Percentiles rank a stretch among this genome's conserved stretches.
Evolutionary conservation across 2,888 invertebrate species (phyloP).

Genomic region (Cyrtodaria siliqua): DNA sequence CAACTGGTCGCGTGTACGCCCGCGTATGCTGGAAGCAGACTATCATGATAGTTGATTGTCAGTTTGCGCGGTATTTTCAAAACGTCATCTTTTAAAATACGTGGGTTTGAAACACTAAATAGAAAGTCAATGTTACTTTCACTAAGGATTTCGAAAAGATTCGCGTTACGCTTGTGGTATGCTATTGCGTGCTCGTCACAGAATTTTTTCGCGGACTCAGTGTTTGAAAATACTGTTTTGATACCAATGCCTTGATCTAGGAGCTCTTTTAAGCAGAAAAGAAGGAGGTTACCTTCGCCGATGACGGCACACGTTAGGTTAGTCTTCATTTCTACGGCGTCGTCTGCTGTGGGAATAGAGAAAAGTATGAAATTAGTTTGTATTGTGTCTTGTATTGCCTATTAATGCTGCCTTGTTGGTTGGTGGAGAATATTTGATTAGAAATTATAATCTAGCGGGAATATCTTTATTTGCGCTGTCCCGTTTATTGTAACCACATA

Average conservation of each 20-base stretch:
- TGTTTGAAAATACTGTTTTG: slow-evolving; percentile 65
- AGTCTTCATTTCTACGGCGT: slow-evolving; percentile 14
- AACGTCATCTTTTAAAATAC: slow-evolving; percentile 65
- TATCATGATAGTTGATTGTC: slow-evolving; percentile 74
- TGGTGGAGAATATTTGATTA: too few relatives aligned
- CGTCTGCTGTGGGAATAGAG: background rate
- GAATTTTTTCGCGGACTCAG: slow-evolving; percentile 36
- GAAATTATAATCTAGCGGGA: too few relatives aligned
- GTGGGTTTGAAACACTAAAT: slow-evolving; percentile 73
- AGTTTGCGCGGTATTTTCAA: slow-evolving; percentile 55
- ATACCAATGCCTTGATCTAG: slow-evolving; percentile 39
- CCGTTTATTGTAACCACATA: too few relatives aligned
- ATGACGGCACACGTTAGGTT: slow-evolving; percentile 65
- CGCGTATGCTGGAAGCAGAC: slow-evolving; percentile 71
- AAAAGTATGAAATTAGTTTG: too few relatives aligned
- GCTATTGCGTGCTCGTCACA: slow-evolving; percentile 58
- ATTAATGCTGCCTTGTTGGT: too few relatives aligned
- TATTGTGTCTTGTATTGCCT: too few relatives aligned
- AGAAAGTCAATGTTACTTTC: slow-evolving; percentile 57
- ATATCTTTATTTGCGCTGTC: too few relatives aligned
- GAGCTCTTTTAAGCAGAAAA: slow-evolving; percentile 62
- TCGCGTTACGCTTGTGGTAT: slow-evolving; percentile 44
- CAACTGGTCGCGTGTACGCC: slow-evolving; percentile 72
- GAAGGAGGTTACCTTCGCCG: slow-evolving; percentile 70
- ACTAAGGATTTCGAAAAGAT: slow-evolving; percentile 51